Base-by-base conservation (phyloP, 2,888 invertebrate genomes). In the Netelia melanura region DNA sequence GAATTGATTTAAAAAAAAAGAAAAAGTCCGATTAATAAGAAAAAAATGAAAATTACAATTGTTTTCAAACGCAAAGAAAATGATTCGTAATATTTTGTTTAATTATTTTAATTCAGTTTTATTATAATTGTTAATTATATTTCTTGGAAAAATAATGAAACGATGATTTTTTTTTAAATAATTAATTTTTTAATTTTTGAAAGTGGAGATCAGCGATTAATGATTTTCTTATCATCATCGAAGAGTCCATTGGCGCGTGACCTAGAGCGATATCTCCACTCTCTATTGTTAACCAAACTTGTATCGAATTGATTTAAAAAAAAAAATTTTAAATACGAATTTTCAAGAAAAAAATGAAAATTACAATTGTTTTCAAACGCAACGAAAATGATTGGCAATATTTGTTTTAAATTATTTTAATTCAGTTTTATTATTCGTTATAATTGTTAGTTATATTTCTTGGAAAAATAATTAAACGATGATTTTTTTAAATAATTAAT, bases 211-310 rank as follows among this genome's bases (percentile, higher is more conserved):
- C 5, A 67, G 68, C 58, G 25, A 23, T 17, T 11, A 62, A 62
- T 74, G 14, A 44, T 21, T 62, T 62, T 30, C 17, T 70, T 17
- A n/a, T 52, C 17, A 21, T 70, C 30, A 30, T 54, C 56, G 43
- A 48, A 10, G 44, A 58, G 43, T 43, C 52, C 43, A 21, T 83
- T 78, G 48, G 58, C 11, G 43, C 48, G n/a, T 21, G 74, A 64
- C 79, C 78, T 74, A 54, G 78, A 72, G 43, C 25, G 30, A 52
- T 38, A 17, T 17, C 17, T 17, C 17, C 17, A 17, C 17, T 17
- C 17, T 17, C 0, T 0, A 17, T 0, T 17, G 0, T 0, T 17
- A 17, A 17, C 17, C 0, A 17, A 17, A 17, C 23, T 56, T 21
- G 56, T 56, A 21, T 9, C 56, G n/a, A 56, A 56, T 56, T 8